Evolutionary conservation across 2,113 vertebrate species (phyloP).

Genomic region (mouse (Mus musculus)): GRCm39 chr13:35842501-35843000

Average conservation of each 20-base stretch:
- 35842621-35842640: background rate
- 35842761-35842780: background rate
- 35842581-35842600: background rate
- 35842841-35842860: background rate
- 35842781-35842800: background rate
- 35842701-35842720: background rate
- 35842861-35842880: background rate
- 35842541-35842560: background rate
- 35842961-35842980: background rate
- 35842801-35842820: background rate
- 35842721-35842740: background rate
- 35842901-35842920: background rate
- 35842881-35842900: background rate
- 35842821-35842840: background rate
- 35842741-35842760: background rate
- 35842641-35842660: background rate
- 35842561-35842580: background rate
- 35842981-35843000: background rate
- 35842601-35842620: background rate
- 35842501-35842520: background rate
- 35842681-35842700: background rate
- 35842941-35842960: background rate
- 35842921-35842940: background rate
- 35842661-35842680: background rate
- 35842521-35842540: background rate